phyloP scores from a whole-genome alignment of 2,797 vertebrate species.

The Margarornis squamiger region DNA sequence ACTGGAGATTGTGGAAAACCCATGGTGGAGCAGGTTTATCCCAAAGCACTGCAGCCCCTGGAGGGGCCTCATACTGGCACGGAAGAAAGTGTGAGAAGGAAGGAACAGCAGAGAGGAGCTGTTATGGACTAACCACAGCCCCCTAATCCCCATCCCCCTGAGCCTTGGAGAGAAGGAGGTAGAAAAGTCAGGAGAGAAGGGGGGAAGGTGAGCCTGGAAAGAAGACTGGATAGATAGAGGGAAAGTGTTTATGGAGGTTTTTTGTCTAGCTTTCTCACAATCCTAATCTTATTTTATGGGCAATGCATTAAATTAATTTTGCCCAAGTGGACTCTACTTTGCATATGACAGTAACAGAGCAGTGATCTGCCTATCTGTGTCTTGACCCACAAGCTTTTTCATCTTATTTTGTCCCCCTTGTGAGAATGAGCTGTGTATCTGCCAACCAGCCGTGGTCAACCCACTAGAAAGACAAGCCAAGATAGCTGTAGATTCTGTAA shows the following conservation, averaged over 20 bases:
- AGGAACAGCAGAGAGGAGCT: background rate
- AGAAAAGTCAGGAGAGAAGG: background rate
- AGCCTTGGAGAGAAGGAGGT: background rate
- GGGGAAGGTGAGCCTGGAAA: background rate
- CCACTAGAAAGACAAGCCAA: background rate
- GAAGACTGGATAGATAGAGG: background rate
- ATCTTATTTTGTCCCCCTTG: background rate
- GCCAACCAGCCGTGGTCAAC: background rate
- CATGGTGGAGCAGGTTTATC: background rate
- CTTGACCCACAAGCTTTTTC: background rate
- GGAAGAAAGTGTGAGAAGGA: background rate
- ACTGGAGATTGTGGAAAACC: background rate
- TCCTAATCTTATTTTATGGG: background rate
- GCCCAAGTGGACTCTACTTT: background rate
- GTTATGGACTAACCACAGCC: background rate
- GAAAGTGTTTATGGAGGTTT: background rate
- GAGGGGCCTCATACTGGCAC: background rate
- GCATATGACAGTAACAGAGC: too few relatives aligned
- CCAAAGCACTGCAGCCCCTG: background rate
- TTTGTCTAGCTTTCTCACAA: background rate
- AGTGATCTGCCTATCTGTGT: background rate
- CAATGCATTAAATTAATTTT: background rate
- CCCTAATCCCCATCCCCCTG: background rate
- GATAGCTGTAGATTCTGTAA: background rate
- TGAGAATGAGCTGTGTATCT: background rate